Conservation (phyloP, 1,140 invertebrate species). For the Microvelia longipes region DNA sequence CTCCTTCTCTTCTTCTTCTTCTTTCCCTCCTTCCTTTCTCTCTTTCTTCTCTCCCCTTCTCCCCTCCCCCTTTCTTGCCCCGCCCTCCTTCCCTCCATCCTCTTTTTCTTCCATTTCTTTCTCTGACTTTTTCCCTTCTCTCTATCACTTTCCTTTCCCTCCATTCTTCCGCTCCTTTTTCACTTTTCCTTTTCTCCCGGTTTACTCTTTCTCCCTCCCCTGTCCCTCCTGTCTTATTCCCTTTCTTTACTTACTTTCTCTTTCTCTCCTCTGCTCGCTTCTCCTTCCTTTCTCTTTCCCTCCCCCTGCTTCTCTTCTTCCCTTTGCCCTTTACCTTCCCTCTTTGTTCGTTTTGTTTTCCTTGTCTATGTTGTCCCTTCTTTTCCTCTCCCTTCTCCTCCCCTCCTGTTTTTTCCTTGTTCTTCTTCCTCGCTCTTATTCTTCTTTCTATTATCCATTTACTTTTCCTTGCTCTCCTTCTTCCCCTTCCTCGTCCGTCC, state of each 20-base stretch:
- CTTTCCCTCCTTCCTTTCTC: not conserved
- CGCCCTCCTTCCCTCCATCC: conserved; percentile 4
- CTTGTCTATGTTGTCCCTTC: not conserved
- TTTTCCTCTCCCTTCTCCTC: conserved; percentile 1
- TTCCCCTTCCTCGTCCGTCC: not conserved
- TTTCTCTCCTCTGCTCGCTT: not conserved
- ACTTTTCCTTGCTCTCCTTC: not conserved
- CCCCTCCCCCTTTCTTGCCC: not conserved
- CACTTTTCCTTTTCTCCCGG: not conserved
- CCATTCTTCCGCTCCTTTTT: not conserved
- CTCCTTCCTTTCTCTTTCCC: not conserved
- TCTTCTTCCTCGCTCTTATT: not conserved
- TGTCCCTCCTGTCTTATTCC: not conserved
- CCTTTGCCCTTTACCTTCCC: not conserved
- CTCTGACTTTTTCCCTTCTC: conserved; percentile 1
- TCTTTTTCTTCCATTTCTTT: conserved; percentile 3
- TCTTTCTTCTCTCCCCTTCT: not conserved
- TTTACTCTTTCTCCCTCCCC: not conserved
- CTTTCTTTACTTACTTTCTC: not conserved
- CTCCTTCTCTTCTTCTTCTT: not conserved
- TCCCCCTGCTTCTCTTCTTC: not conserved
- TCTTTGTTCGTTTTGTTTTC: not conserved
- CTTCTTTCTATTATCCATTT: not conserved
- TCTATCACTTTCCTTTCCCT: not conserved
- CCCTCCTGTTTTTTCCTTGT: conserved; percentile 2